A percentile compares a stretch with the other conserved stretches of the same genome.
phyloP scores from a whole-genome alignment of 2,113 vertebrate genomes.

The Notechis scutatus region DNA sequence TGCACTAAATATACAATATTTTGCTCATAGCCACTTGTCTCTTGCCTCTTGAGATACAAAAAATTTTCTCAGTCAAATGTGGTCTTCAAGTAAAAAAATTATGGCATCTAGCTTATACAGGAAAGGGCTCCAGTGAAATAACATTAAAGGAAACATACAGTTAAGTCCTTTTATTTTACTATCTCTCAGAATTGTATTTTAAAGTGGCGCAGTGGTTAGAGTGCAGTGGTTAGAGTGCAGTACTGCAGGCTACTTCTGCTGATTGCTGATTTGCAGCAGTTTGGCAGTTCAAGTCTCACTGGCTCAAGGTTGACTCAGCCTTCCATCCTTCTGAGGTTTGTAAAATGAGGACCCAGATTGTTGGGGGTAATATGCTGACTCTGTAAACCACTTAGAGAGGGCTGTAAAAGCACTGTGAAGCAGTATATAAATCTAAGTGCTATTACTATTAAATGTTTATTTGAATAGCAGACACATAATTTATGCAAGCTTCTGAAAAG shows the following conservation, averaged over 20 bases:
- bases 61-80: neutral
- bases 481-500: neutral
- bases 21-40: neutral
- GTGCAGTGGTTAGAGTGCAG: no score
- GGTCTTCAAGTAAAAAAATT: neutral
- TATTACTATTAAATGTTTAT: neutral
- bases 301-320: no score
- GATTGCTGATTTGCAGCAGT: no score
- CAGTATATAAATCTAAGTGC: no score
- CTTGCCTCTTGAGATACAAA: neutral
- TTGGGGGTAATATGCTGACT: no score
- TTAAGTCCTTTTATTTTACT: constrained; percentile 2
- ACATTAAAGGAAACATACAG: neutral
- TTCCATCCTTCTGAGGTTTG: no score
- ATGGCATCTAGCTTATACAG: neutral
- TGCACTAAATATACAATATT: neutral
- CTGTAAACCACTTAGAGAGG: no score
- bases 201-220: no score
- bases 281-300: no score
- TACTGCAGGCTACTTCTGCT: no score
- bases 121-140: constrained; percentile 25
- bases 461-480: neutral
- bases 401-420: no score
- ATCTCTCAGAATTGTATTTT: constrained; percentile 20
- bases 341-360: no score